Conservation (phyloP, 2,797 vertebrate species). For the Rhyacichthys aspro region DNA sequence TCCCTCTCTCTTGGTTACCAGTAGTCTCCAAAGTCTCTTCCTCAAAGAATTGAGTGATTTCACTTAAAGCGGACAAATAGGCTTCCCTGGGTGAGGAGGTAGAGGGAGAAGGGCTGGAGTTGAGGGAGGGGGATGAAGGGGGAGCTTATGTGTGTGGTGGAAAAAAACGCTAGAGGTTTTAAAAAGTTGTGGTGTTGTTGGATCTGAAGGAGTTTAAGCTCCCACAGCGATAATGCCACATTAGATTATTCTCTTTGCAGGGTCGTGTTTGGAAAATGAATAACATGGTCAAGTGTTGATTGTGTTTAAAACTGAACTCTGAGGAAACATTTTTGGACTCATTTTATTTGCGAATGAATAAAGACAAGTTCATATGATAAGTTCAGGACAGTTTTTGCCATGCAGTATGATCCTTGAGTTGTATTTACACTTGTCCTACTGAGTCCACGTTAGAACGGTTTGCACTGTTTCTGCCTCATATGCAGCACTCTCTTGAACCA, state of each 20-base stretch:
- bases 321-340: slow-evolving; percentile 41
- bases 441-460: too few species aligned
- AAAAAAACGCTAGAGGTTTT: slow-evolving; percentile 48
- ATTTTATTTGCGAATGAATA: slow-evolving; percentile 7
- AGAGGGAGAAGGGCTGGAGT: slow-evolving; percentile 44
- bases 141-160: slow-evolving; percentile 38
- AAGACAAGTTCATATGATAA: slow-evolving; percentile 1
- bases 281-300: slow-evolving; percentile 53
- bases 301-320: slow-evolving; percentile 59
- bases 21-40: slow-evolving; percentile 91
- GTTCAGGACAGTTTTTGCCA: slow-evolving; percentile 5
- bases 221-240: slow-evolving; percentile 34
- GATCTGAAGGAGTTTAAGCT: slow-evolving; percentile 46
- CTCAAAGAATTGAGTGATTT: slow-evolving; percentile 97
- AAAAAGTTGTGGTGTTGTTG: slow-evolving; percentile 47
- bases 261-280: slow-evolving; percentile 18
- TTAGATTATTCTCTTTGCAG: slow-evolving; percentile 34
- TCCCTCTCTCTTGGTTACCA: slow-evolving; percentile 35
- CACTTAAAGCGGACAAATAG: slow-evolving; percentile 96
- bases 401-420: too few species aligned
- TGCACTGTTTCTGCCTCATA: too few species aligned
- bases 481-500: too few species aligned
- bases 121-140: slow-evolving; percentile 14
- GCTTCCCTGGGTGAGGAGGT: slow-evolving; percentile 82
- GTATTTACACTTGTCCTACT: too few species aligned